Conservation (phyloP, 2,797 vertebrate species). For the Poeciliopsis infans region DNA sequence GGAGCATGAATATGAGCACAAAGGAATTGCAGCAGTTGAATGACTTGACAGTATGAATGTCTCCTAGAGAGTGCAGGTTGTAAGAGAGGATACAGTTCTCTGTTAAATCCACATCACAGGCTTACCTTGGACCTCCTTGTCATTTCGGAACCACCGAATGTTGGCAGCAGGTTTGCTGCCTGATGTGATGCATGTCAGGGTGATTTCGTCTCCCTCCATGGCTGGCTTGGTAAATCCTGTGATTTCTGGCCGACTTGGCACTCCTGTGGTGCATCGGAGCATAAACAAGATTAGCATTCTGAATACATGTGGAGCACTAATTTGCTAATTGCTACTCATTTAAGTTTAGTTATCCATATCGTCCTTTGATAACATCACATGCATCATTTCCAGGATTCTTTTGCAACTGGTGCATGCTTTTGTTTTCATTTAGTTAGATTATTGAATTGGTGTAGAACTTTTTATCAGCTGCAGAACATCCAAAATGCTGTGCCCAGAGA, state of each 20-base stretch:
- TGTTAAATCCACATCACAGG: slow-evolving; percentile 32
- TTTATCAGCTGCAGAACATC: background rate
- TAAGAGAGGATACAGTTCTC: slow-evolving; percentile 30
- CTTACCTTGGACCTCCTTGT: slow-evolving; percentile 97
- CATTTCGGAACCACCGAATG: slow-evolving; percentile 96
- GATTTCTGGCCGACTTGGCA: slow-evolving; percentile 94
- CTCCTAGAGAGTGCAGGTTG: slow-evolving; percentile 29
- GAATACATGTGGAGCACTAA: slow-evolving; percentile 3
- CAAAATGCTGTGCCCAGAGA: background rate
- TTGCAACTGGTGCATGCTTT: background rate
- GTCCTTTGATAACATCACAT: background rate
- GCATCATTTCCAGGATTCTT: background rate
- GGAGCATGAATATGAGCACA: slow-evolving; percentile 48
- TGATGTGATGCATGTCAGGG: slow-evolving; percentile 91
- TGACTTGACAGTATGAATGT: slow-evolving; percentile 49
- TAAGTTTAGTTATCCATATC: background rate
- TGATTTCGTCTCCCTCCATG: slow-evolving; percentile 92
- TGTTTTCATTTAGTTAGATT: background rate
- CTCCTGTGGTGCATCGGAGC: slow-evolving; percentile 79
- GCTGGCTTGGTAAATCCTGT: slow-evolving; percentile 94
- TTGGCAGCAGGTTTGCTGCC: slow-evolving; percentile 96
- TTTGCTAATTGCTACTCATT: background rate
- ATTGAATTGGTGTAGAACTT: background rate
- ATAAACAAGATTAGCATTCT: slow-evolving; percentile 11
- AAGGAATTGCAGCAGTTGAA: slow-evolving; percentile 38